A percentile compares a stretch with the other conserved stretches of the same genome.
These are phyloP conservation scores for Pholis gunnellus DNA, from an alignment of 2,113 vertebrate species.

Conservation along the genomic window DNA sequence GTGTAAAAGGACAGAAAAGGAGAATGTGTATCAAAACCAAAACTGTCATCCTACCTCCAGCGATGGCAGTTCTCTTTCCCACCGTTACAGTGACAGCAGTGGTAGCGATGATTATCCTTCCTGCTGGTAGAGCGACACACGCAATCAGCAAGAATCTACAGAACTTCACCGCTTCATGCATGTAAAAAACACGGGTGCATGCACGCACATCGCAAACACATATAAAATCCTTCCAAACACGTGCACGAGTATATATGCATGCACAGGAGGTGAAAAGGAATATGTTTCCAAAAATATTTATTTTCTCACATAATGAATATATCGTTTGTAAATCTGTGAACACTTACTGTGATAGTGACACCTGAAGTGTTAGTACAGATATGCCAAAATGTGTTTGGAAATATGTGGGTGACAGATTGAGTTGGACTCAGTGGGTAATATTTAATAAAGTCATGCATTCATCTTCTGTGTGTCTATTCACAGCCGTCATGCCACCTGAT, in stretches of 20 bases:
- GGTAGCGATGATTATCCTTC: constrained; percentile 86
- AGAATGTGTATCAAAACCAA: constrained; percentile 7
- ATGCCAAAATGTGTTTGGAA: constrained; percentile 30
- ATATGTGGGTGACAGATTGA: constrained; percentile 42
- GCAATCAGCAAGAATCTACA: constrained; percentile 33
- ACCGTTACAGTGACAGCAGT: constrained; percentile 89
- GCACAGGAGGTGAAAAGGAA: constrained; percentile 1
- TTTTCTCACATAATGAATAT: constrained; percentile 1
- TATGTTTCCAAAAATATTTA: neutral
- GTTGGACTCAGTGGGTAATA: constrained; percentile 18
- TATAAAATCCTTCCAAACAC: neutral
- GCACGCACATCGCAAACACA: neutral
- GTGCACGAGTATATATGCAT: constrained; percentile 32
- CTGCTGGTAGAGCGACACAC: constrained; percentile 80
- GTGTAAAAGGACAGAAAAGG: neutral
- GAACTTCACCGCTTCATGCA: neutral
- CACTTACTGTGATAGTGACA: constrained; percentile 12
- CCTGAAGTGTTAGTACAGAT: constrained; percentile 7
- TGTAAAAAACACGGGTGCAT: neutral
- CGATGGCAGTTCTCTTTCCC: constrained; percentile 90
- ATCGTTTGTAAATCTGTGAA: neutral
- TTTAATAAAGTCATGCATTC: constrained; percentile 30
- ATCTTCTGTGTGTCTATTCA: constrained; percentile 23
- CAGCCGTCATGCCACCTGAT: constrained; percentile 45
- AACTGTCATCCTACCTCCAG: constrained; percentile 90